Evolutionary conservation across 2,888 invertebrate species (phyloP), one percentile per base, ranked within the genome.

Genomic region (Parnassius apollo): DNA sequence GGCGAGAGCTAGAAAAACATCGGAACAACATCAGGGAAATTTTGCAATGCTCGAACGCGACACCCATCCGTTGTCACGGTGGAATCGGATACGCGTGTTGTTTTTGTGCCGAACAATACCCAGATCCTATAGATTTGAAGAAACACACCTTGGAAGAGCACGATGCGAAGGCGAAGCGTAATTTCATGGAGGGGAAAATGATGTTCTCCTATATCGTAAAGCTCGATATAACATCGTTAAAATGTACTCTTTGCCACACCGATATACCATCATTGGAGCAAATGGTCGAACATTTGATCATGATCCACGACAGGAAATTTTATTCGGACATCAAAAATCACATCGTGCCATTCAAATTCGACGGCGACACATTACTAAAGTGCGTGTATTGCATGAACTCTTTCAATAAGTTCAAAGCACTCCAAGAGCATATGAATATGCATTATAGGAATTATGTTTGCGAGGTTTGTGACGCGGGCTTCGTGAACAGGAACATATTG

Each of bases 271-370:
- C 58, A 10, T 61, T 70, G 13, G 68, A 74, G 45, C 35, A 62
- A 9, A 13, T 75, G 7, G 66, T 71, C 13, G 65, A 67, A 12
- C 70, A 69, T 42, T 62, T 77, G 9, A 62, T 58, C 1, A 61
- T 52, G 0, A 61, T 57, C 0, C 78, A 78, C 61, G 62, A 65
- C 0, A 76, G 75, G 59, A 68, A 63, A 1, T 59, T 83, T 2
- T 65, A 71, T 13, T 69, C 60, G 0, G 75, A 77, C 1, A 66
- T 79, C 9, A 72, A 71, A 12, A 77, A 70, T 12, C 78, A 78
- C 50, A 77, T 85, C 2, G 57, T 85, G 0, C 82, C 85, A 0
- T 78, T 85, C 54, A 75, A 75, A 61, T 81, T 85, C 46, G 72
- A 73, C 2, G 64, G 44, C 0, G 76, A 77, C n/a, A 51, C 65